A percentile compares a stretch with the other conserved stretches of the same genome.
Evolutionary conservation across 2,888 invertebrate species (phyloP).

Genomic region (Lacanobia wlatinum): DNA sequence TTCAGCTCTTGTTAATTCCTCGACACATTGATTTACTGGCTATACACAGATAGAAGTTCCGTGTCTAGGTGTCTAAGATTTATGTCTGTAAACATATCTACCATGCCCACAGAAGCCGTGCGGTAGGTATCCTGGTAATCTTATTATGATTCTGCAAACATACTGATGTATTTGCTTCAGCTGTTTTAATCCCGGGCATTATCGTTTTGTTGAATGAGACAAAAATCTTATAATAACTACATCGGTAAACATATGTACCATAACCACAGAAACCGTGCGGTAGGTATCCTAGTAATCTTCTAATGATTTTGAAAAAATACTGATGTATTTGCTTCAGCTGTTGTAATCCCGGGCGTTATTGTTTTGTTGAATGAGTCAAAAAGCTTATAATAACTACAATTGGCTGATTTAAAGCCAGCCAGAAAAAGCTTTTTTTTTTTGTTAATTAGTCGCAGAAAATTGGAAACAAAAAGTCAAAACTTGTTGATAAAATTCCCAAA

Average conservation of each 20-base stretch:
- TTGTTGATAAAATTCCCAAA: no score
- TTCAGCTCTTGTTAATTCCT: background rate
- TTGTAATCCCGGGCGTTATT: slow-evolving; percentile 6
- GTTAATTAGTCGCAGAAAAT: no score
- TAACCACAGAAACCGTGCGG: background rate
- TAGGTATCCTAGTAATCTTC: slow-evolving; percentile 7
- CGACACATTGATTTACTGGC: slow-evolving; percentile 18
- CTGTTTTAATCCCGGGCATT: slow-evolving; percentile 12
- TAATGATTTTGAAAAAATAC: background rate
- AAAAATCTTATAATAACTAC: background rate
- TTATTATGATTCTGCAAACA: background rate
- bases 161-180: slow-evolving; percentile 11
- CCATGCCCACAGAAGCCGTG: background rate
- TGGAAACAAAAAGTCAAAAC: no score
- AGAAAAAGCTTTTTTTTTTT: no score
- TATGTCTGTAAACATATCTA: slow-evolving; percentile 26
- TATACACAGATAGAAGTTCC: background rate
- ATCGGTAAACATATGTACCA: slow-evolving; percentile 20
- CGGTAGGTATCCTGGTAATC: background rate
- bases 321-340: slow-evolving; percentile 18
- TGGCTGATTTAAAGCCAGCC: no score
- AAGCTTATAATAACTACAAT: background rate
- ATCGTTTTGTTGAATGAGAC: slow-evolving; percentile 18
- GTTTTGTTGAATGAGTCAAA: slow-evolving; percentile 24
- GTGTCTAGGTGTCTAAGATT: slow-evolving; percentile 17